Base-by-base conservation (phyloP, 1,140 invertebrate species). In the Drosophila rhopaloa region DNA sequence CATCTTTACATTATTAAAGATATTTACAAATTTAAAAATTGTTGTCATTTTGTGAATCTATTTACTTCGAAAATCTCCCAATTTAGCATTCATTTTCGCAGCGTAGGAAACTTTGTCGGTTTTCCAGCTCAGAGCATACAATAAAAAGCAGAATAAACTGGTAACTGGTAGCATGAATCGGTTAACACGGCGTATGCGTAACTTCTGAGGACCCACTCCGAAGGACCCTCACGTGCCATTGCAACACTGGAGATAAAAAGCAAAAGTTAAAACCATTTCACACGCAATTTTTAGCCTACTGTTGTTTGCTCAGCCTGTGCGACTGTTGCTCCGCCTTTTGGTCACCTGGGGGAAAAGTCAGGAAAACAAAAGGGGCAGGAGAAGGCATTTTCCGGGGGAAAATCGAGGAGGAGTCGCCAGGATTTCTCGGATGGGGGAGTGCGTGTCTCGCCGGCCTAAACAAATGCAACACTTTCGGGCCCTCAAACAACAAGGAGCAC, bases 231-330 rank as follows among this genome's bases (percentile, higher is more conserved):
- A 75, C 83, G 82, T 88, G 83, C 66, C 67, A 66, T 63, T 88
- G 83, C 84, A 71, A 67, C 80, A 71, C 56, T 68, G 70, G 60
- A 89, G 84, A 89, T 89, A 89, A 89, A 89, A 90, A 89, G 84
- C 77, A 89, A 90, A 89, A 89, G 85, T 89, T 89, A 89, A 90
- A 84, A 79, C 84, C 84, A 80, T 84, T 89, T 89, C 81, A 79
- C 84, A 89, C 84, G 84, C 84, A 89, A 89, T 89, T 89, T 79
- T 88, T 73, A 74, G 68, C 75, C 68, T 76, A 79, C 74, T 88
- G 67, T 85, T 63, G 61, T 68, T 66, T 68, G 65, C 47, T 68
- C 58, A 29, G 37, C 51, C 59, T 57, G 53, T 66, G 72, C 57
- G 74, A 70, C 35, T 74, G 59, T 70, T 78, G 53, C 61, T 79